Percentiles rank a stretch among this genome's conserved stretches.
phyloP scores from a whole-genome alignment of 1,140 invertebrate genomes.

The Chrysomallon squamiferum region DNA sequence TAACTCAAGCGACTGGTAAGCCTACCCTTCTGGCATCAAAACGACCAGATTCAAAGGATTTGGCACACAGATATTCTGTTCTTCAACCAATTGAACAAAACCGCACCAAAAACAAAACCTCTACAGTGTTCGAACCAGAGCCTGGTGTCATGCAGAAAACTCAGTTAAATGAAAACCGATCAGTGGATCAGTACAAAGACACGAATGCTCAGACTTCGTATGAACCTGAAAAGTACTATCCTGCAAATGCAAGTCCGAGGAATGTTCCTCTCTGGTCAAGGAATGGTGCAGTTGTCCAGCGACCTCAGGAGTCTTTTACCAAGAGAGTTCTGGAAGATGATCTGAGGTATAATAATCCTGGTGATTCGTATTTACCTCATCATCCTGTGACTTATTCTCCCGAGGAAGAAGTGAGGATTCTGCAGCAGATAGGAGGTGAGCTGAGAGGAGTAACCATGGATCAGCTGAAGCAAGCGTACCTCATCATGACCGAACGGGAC shows the following conservation, averaged over 20 bases:
- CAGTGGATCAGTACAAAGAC: too few species aligned
- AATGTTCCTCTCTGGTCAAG: too few species aligned
- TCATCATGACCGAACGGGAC: not conserved
- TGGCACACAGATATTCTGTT: not conserved
- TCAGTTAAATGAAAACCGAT: too few species aligned
- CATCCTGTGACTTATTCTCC: not conserved
- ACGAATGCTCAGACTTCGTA: too few species aligned
- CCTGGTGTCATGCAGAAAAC: not conserved
- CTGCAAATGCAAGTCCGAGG: too few species aligned
- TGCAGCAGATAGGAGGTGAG: not conserved
- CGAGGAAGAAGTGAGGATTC: not conserved
- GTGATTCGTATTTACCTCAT: not conserved
- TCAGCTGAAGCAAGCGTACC: not conserved
- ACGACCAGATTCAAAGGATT: conserved; percentile 2
- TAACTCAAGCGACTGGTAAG: not conserved
- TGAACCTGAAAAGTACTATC: too few species aligned
- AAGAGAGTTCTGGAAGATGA: too few species aligned
- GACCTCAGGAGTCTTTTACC: too few species aligned
- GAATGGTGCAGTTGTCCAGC: too few species aligned
- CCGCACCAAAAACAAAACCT: not conserved
- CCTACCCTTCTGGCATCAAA: not conserved
- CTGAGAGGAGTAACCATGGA: not conserved
- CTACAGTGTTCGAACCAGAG: conserved; percentile 1
- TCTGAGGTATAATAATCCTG: not conserved
- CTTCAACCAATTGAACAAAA: conserved; percentile 1